Percentiles rank a stretch among this genome's conserved stretches.
These are phyloP conservation scores for Atherinomorus stipes DNA, from an alignment of 2,113 vertebrate genomes.

Conservation along the genomic window DNA sequence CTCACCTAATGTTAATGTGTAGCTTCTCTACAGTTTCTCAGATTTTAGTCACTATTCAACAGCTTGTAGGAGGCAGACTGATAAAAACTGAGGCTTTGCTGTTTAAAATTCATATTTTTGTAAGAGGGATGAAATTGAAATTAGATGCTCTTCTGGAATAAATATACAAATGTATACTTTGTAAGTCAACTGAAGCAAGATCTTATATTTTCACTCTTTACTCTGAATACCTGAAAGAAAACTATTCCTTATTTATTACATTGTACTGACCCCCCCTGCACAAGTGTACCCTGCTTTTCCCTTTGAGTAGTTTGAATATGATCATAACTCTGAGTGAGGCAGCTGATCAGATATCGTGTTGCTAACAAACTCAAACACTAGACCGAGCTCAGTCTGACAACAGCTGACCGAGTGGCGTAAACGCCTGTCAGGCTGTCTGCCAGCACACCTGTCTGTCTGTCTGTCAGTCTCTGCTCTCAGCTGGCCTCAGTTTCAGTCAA, in stretches of 20 bases:
- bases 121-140: neutral
- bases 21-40: neutral
- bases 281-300: too few relatives aligned
- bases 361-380: slow-evolving; percentile 25
- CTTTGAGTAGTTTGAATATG: neutral
- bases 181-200: too few relatives aligned
- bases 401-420: slow-evolving; percentile 60
- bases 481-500: slow-evolving; percentile 33
- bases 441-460: slow-evolving; percentile 48
- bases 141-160: too few relatives aligned
- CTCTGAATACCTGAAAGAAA: too few relatives aligned
- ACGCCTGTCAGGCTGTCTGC: slow-evolving; percentile 39
- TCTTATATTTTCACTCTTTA: too few relatives aligned
- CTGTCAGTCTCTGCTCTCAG: slow-evolving; percentile 30
- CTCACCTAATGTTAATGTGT: slow-evolving; percentile 1
- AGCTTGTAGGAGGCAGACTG: neutral
- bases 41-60: neutral
- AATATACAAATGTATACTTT: too few relatives aligned
- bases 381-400: slow-evolving; percentile 49
- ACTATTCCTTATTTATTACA: too few relatives aligned
- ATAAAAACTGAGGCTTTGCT: neutral
- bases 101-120: slow-evolving; percentile 10
- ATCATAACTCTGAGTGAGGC: slow-evolving; percentile 9
- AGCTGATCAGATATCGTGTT: slow-evolving; percentile 32
- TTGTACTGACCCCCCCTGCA: too few relatives aligned